Evolutionary conservation across 2,113 vertebrate genomes (phyloP), one percentile per base, ranked within the genome.

Genomic region (Malurus cyaneus): DNA sequence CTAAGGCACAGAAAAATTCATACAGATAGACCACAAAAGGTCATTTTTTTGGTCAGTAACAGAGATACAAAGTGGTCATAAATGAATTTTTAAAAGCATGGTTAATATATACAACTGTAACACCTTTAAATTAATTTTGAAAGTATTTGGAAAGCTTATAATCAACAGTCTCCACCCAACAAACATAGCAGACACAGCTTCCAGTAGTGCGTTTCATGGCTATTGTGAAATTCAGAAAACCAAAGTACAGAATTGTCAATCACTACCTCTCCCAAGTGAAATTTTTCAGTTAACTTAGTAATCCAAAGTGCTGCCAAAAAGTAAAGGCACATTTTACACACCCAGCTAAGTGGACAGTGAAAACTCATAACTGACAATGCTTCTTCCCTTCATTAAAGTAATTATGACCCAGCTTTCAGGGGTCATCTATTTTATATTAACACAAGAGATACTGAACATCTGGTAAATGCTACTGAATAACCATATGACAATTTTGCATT

Each of bases 181-280:
- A 72, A 69, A 70, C 16, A 84, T 6, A 71, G 47, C 15, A 76
- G 32, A 81, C 28, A 67, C 14, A 67, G 18, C 9, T 79, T 29
- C 18, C 31, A 67, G 2, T 5, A 3, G 0, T 3, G 14, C 10
- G 18, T 41, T 81, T 73, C 70, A 84, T 0, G 47, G 4, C 25
- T 89, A 31, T 8, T 47, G 13, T 12, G 18, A 69, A 73, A 39
- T 21, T 54, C 9, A 52, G 66, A 78, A 88, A 76, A 18, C 2
- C 31, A 3, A 85, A 92, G 28, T 14, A 18, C 42, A 69, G 20
- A 88, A 78, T 12, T 49, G 18, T 41, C 60, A 36, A 70, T 12
- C 25, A 46, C 36, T 14, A 14, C 20, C 20, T 50, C n/a, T 65
- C 24, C 4, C 32, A 59, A 6, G 19, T 3, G 2, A 25, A 72